Percentiles rank a stretch among this genome's conserved stretches.
Evolutionary conservation across 2,797 vertebrate species (phyloP).

Genomic region (Cercopithecus hamlyni): DNA sequence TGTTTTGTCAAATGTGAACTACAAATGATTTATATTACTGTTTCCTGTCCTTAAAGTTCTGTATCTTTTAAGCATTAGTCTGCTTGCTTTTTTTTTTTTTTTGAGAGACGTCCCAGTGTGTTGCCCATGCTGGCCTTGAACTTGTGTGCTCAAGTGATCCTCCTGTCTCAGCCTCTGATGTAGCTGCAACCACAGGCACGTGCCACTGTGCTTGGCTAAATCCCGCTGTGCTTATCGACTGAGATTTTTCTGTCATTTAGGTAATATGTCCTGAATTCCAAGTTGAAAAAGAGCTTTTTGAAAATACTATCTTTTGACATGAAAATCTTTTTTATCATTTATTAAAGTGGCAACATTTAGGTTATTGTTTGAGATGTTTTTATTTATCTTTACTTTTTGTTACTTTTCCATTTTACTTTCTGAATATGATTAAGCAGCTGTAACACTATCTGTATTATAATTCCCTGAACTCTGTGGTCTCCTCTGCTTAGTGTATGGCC

Average conservation of each 20-base stretch:
- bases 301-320: background rate
- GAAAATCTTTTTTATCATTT: background rate
- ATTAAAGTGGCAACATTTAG: background rate
- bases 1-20: background rate
- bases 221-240: background rate
- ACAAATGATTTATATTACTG: background rate
- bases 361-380: background rate
- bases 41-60: background rate
- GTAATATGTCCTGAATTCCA: background rate
- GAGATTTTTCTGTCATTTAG: conserved; percentile 7
- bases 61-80: background rate
- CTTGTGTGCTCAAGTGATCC: background rate
- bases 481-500: background rate
- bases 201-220: background rate
- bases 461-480: background rate
- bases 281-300: background rate
- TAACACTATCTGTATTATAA: background rate
- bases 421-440: background rate
- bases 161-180: background rate
- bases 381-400: background rate
- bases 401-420: conserved; percentile 24
- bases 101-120: background rate
- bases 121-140: background rate
- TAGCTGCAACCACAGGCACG: background rate
- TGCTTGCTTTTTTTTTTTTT: background rate